Base-by-base conservation (phyloP, 2,888 invertebrate genomes). In the Drosophila dives region DNA sequence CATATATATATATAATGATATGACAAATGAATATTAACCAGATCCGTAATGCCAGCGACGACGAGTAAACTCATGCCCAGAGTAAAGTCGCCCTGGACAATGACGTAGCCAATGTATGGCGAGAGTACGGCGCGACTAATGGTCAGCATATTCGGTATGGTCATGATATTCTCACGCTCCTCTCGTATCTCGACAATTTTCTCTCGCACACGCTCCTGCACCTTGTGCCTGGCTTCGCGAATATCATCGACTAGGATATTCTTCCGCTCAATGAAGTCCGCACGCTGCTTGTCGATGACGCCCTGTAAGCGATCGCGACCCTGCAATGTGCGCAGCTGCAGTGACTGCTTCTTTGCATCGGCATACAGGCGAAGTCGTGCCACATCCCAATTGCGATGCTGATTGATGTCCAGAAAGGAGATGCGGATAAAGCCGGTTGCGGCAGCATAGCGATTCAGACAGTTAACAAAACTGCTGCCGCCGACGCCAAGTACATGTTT, bases 141-240 rank as follows among this genome's bases (percentile, higher is more conserved):
- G 90, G 99, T 99, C 61, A 99, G 93, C 55, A 97, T 94, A 93
- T 99, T 99, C 15, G 99, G 99, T 83, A 99, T 94, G 0, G 99
- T 99, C 92, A 96, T 96, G 49, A 98, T 95, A 93, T 98, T 98
- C 94, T 99, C 99, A 81, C 94, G 95, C 63, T 92, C 93, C 66
- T 92, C 92, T 10, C 85, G 89, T 17, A 92, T 92, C 76, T 92
- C 96, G 93, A 96, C 97, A 74, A 97, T 95, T 80, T 96, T 95
- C 92, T 95, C 95, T 90, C 96, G 96, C 81, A 97, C 94, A 91
- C 94, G 95, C 83, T 95, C 96, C 89, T 95, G 95, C 17, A 96
- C 95, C 92, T 95, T 96, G 45, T 95, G 94, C 88, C 95, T 95
- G 0, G 95, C 96, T 91, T 95, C 95, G 80, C 95, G 94, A 74